Conservation (phyloP, 2,888 invertebrate species). For the Idaea straminata region DNA sequence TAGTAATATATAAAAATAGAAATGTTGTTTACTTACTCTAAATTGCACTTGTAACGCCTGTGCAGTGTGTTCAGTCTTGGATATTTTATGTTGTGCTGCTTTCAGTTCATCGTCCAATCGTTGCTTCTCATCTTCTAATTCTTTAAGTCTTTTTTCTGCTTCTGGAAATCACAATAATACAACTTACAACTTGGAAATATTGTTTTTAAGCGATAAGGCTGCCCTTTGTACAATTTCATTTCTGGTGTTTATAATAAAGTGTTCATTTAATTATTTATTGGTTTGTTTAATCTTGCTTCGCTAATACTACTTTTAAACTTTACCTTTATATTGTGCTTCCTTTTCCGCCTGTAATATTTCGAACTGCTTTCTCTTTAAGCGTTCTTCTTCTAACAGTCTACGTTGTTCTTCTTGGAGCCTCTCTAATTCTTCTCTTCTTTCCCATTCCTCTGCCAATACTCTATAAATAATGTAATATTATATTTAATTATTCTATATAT, state of each 20-base stretch:
- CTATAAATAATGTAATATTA: constrained; percentile 40
- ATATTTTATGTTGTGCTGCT: constrained; percentile 84
- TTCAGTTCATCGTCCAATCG: constrained; percentile 85
- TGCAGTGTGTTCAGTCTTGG: constrained; percentile 81
- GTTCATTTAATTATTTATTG: not conserved
- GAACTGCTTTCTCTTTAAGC: constrained; percentile 86
- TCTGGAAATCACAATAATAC: constrained; percentile 64
- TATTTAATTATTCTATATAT: not conserved
- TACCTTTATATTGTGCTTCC: constrained; percentile 85
- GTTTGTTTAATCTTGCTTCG: too few relatives aligned
- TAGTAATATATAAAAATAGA: not conserved
- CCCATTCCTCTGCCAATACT: constrained; percentile 91
- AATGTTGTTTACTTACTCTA: constrained; percentile 42
- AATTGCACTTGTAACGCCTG: constrained; percentile 67
- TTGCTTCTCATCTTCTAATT: constrained; percentile 85
- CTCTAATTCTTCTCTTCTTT: constrained; percentile 89
- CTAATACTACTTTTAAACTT: not conserved
- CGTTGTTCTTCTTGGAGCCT: constrained; percentile 88
- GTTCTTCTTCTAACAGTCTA: constrained; percentile 85
- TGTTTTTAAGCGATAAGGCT: too few relatives aligned
- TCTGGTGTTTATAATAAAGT: too few relatives aligned
- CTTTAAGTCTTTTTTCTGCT: constrained; percentile 84
- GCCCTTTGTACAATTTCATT: too few relatives aligned
- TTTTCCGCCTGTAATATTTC: constrained; percentile 86
- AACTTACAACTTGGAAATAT: not conserved